Evolutionary conservation across 2,888 invertebrate species (phyloP).

Genomic region (Hydropsyche betteni): DNA sequence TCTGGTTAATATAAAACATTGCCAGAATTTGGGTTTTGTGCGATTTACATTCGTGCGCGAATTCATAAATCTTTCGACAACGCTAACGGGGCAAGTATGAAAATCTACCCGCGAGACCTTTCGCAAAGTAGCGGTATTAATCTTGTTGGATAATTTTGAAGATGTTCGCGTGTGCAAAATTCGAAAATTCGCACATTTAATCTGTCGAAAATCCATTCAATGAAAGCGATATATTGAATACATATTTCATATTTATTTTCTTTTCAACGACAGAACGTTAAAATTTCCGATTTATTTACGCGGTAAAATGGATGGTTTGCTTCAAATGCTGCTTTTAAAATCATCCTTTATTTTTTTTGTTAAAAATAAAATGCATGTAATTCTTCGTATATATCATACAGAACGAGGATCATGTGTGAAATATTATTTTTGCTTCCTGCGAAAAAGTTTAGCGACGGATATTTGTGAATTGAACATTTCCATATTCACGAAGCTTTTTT

Average conservation of each 20-base stretch:
- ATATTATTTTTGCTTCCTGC: background rate
- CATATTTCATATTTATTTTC: no score
- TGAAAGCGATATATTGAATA: no score
- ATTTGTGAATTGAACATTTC: background rate
- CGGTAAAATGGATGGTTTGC: no score
- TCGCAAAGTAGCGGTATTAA: constrained; percentile 21
- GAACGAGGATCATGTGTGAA: background rate
- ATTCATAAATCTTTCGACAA: constrained; percentile 13
- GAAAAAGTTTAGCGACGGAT: background rate
- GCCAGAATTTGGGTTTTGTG: background rate
- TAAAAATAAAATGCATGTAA: background rate
- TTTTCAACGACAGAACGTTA: no score
- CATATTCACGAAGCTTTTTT: constrained; percentile 4
- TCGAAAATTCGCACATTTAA: background rate
- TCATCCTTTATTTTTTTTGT: background rate
- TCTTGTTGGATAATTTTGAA: constrained; percentile 12
- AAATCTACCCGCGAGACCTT: constrained; percentile 23
- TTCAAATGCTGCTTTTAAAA: no score
- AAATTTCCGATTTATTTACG: no score
- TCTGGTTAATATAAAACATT: constrained; percentile 7
- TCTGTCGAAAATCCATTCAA: background rate
- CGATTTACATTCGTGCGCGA: constrained; percentile 8
- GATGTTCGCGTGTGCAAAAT: background rate
- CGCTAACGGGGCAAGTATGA: constrained; percentile 9
- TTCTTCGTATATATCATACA: background rate